Conservation (phyloP, 1,140 invertebrate genomes). For the Tetramorium simillimum region DNA sequence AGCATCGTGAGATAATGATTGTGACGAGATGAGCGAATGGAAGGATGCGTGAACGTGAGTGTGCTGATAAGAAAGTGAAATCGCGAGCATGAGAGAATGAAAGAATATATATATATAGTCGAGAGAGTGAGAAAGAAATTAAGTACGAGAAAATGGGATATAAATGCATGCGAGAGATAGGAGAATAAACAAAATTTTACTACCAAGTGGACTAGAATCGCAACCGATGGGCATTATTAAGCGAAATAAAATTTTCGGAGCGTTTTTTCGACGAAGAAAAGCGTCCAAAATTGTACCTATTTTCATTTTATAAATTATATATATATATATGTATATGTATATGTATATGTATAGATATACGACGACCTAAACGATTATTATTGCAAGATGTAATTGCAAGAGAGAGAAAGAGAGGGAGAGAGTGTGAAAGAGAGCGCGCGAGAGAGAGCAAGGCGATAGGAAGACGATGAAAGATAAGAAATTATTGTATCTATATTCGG, state of each 20-base stretch:
- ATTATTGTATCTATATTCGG: conserved; percentile 86
- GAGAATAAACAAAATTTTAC: conserved; percentile 84
- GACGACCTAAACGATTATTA: conserved; percentile 84
- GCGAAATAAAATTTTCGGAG: conserved; percentile 83
- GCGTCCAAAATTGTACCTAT: conserved; percentile 86
- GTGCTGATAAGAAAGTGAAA: not conserved
- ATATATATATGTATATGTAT: conserved; percentile 80
- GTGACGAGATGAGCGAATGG: conserved; percentile 53
- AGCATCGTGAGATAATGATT: conserved; percentile 64
- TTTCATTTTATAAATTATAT: conserved; percentile 86
- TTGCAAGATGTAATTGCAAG: conserved; percentile 82
- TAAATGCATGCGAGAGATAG: conserved; percentile 63
- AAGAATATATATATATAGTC: conserved; percentile 19
- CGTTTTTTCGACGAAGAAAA: conserved; percentile 84
- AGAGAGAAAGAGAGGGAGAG: conserved; percentile 60
- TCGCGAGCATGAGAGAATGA: conserved; percentile 41
- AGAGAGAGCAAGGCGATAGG: conserved; percentile 54
- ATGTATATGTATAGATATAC: conserved; percentile 85
- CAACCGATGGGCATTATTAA: conserved; percentile 86
- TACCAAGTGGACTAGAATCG: conserved; percentile 86
- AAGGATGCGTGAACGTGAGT: conserved; percentile 24
- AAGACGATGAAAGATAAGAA: conserved; percentile 71
- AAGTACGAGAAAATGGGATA: conserved; percentile 60
- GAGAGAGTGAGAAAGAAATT: conserved; percentile 50
- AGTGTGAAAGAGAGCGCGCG: conserved; percentile 67